Percentiles rank a stretch among this genome's conserved stretches.
These are phyloP conservation scores for Pachypeltis micranthus DNA, from an alignment of 1,140 invertebrate genomes.

Conservation along the genomic window DNA sequence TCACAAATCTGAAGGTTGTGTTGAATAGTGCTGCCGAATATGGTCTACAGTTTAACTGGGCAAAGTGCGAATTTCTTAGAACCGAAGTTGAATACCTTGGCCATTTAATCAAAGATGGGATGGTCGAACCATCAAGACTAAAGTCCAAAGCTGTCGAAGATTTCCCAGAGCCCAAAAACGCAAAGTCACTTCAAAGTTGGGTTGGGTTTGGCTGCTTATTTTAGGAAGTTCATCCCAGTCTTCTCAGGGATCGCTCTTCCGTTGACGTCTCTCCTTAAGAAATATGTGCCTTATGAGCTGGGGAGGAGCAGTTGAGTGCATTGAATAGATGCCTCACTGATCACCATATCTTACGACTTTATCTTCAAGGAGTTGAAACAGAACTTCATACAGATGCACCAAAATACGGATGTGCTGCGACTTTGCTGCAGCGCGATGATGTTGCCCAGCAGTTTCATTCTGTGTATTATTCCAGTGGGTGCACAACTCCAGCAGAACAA, in stretches of 20 bases:
- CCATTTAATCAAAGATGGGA: slow-evolving; percentile 26
- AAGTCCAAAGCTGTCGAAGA: slow-evolving; percentile 30
- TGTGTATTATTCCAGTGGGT: too few species aligned
- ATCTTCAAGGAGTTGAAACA: slow-evolving; percentile 25
- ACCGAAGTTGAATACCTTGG: slow-evolving; percentile 32
- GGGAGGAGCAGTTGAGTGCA: not conserved
- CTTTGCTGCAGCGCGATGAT: not conserved
- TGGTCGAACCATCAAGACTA: slow-evolving; percentile 25
- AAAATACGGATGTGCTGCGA: not conserved
- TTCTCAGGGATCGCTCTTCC: slow-evolving; percentile 33
- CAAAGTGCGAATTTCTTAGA: slow-evolving; percentile 32
- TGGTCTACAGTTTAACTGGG: slow-evolving; percentile 33
- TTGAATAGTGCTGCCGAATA: slow-evolving; percentile 26
- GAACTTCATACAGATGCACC: slow-evolving; percentile 32
- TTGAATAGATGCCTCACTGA: not conserved
- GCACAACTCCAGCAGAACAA: too few species aligned
- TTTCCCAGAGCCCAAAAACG: slow-evolving; percentile 30
- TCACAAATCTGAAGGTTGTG: slow-evolving; percentile 19
- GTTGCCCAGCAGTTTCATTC: too few species aligned
- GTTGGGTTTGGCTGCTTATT: slow-evolving; percentile 31
- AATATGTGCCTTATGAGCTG: too few species aligned
- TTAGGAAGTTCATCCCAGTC: slow-evolving; percentile 33
- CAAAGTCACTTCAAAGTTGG: slow-evolving; percentile 31
- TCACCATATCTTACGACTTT: slow-evolving; percentile 20
- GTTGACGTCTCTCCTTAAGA: slow-evolving; percentile 18